These are phyloP conservation scores for Dryocosmus kuriphilus DNA, from an alignment of 2,888 invertebrate species.

Conservation along the genomic window DNA sequence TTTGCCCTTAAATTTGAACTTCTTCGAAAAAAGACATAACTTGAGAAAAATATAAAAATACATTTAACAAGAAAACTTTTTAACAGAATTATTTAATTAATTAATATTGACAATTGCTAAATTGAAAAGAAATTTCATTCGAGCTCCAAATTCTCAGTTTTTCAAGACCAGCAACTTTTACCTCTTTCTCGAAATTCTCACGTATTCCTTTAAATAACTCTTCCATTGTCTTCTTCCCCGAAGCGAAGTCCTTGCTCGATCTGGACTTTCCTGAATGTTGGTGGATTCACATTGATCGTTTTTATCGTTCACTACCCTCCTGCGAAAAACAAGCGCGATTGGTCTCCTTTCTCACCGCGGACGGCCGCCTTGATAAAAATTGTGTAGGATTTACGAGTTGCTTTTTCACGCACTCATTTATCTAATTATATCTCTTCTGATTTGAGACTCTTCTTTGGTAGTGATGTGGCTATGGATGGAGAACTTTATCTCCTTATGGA, in stretches of 20 bases:
- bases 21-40: no score
- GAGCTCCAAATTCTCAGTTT: no score
- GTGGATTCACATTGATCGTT: conserved; percentile 22
- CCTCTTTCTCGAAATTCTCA: neutral
- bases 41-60: no score
- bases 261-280: conserved; percentile 22
- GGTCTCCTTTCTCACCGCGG: neutral
- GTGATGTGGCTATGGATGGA: conserved; percentile 8
- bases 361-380: conserved; percentile 29
- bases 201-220: neutral
- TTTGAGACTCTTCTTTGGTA: conserved; percentile 7
- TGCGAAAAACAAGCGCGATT: conserved; percentile 4
- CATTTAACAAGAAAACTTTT: no score
- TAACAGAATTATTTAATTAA: no score
- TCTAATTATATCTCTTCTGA: conserved; percentile 34
- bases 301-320: conserved; percentile 37
- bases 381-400: conserved; percentile 38
- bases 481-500: conserved; percentile 58
- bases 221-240: conserved; percentile 16
- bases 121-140: no score
- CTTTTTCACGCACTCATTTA: conserved; percentile 36
- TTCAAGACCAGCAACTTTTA: no score
- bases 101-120: no score
- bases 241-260: conserved; percentile 1
- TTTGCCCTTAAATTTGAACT: no score